phyloP scores from a whole-genome alignment of 2,797 vertebrate genomes.

The Acanthopagrus latus region DNA sequence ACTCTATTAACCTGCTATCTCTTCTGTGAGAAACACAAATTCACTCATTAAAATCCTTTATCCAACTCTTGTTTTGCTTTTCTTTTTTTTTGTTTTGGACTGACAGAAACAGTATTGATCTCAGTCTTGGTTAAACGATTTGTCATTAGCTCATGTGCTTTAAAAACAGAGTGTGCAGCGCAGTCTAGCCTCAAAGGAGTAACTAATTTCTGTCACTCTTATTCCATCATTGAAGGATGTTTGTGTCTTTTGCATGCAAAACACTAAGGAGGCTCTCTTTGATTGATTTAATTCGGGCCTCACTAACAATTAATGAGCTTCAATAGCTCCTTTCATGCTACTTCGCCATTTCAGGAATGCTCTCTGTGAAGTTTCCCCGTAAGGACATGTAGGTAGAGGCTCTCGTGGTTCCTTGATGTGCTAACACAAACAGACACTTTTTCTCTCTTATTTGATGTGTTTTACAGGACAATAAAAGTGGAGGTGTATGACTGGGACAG shows the following conservation, averaged over 20 bases:
- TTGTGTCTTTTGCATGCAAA: constrained; percentile 23
- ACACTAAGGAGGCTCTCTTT: constrained; percentile 3
- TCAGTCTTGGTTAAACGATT: constrained; percentile 6
- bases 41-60: constrained; percentile 21
- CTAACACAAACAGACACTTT: constrained; percentile 7
- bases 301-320: constrained; percentile 30
- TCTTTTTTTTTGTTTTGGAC: neutral
- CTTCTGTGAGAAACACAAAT: constrained; percentile 22
- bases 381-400: constrained; percentile 18
- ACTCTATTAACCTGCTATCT: constrained; percentile 15
- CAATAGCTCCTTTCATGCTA: constrained; percentile 33
- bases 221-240: constrained; percentile 22
- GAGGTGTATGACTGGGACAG: constrained; percentile 85
- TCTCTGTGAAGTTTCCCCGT: constrained; percentile 28
- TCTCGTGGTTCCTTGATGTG: neutral
- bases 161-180: neutral
- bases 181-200: constrained; percentile 15
- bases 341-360: constrained; percentile 2
- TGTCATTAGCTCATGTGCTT: neutral
- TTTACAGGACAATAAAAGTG: constrained; percentile 79
- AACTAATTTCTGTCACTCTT: neutral
- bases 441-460: constrained; percentile 48
- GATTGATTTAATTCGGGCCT: constrained; percentile 42
- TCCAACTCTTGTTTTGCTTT: neutral
- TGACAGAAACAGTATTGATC: constrained; percentile 1